Percentiles rank a stretch among this genome's conserved stretches.
These are phyloP conservation scores for Rhinoraja longicauda DNA, from an alignment of 2,797 vertebrate genomes.

Conservation along the genomic window DNA sequence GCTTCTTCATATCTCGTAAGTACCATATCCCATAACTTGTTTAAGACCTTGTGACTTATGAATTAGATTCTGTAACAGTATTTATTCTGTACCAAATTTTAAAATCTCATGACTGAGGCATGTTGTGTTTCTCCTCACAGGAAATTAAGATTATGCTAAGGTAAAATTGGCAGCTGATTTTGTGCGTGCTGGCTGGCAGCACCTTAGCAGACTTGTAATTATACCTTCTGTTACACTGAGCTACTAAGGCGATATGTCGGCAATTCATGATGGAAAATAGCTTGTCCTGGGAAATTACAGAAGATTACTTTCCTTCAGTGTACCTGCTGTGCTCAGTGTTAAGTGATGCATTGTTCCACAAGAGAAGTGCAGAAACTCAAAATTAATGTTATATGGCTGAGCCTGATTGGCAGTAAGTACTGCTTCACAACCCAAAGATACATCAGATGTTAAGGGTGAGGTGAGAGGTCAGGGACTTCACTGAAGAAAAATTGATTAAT, in stretches of 20 bases:
- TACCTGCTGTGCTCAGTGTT: slow-evolving; percentile 29
- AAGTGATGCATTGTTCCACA: neutral
- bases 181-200: neutral
- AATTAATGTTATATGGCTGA: neutral
- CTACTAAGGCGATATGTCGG: slow-evolving; percentile 29
- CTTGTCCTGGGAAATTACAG: slow-evolving; percentile 37
- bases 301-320: slow-evolving; percentile 29
- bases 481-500: slow-evolving; percentile 11
- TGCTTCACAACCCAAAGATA: slow-evolving; percentile 16
- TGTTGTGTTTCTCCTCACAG: neutral
- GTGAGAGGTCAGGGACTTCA: neutral
- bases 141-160: neutral
- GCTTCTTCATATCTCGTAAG: neutral
- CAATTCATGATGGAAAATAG: slow-evolving; percentile 32
- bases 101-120: neutral
- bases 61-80: neutral
- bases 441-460: neutral
- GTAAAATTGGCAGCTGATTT: neutral
- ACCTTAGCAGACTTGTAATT: slow-evolving; percentile 1
- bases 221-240: slow-evolving; percentile 15
- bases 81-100: neutral
- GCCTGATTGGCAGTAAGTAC: neutral
- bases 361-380: slow-evolving; percentile 1
- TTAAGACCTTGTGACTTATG: neutral
- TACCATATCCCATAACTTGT: neutral